Conservation (phyloP, 2,888 invertebrate species). For the Escarpia spicata region DNA sequence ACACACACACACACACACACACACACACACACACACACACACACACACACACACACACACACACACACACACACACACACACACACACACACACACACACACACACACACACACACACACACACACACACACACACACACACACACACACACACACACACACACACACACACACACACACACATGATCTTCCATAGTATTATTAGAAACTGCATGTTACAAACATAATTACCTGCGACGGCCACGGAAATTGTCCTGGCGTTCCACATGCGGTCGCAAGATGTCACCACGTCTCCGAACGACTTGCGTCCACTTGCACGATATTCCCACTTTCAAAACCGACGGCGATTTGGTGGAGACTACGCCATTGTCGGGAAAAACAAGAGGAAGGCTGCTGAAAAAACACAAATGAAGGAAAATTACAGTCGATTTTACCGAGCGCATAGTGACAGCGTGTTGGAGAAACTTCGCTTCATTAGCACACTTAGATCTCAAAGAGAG, state of each 20-base stretch:
- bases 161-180: too few species aligned
- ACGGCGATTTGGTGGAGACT: background rate
- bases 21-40: too few species aligned
- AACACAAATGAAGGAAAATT: background rate
- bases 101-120: too few species aligned
- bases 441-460: background rate
- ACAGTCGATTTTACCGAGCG: background rate
- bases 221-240: background rate
- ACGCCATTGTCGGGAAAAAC: background rate
- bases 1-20: too few species aligned
- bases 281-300: conserved; percentile 1
- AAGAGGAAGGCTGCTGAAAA: background rate
- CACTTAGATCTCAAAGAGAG: background rate
- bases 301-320: background rate
- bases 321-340: background rate
- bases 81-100: too few species aligned
- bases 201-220: background rate
- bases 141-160: too few species aligned
- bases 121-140: too few species aligned
- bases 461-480: background rate
- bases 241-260: background rate
- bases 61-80: too few species aligned
- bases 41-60: too few species aligned
- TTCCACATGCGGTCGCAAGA: background rate
- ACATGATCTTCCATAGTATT: too few species aligned